phyloP scores from a whole-genome alignment of 2,888 invertebrate species.

The Melipona bicolor region DNA sequence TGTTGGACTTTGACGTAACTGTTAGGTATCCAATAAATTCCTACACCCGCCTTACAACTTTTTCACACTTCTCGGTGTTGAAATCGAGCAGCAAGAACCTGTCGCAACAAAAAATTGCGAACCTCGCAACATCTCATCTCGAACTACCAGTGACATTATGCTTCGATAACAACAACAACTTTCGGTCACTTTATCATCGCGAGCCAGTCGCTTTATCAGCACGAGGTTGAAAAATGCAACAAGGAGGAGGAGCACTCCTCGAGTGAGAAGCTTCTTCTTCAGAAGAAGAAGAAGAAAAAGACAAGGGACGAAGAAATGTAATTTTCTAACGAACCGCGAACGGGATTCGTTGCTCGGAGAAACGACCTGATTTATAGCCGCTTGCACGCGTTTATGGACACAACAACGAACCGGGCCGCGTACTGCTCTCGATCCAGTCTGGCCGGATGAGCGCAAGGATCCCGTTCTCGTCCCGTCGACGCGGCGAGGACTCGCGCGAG shows the following conservation, averaged over 20 bases:
- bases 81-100: not conserved
- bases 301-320: constrained; percentile 17
- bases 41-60: not conserved
- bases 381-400: constrained; percentile 59
- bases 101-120: not conserved
- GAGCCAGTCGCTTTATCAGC: not conserved
- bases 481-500: constrained; percentile 19
- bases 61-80: not conserved
- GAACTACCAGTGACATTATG: not conserved
- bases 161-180: not conserved
- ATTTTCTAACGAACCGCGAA: constrained; percentile 60
- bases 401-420: constrained; percentile 33
- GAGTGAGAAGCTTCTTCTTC: not conserved
- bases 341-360: constrained; percentile 49
- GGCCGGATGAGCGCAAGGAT: constrained; percentile 66
- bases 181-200: not conserved
- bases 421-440: constrained; percentile 60
- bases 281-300: not conserved
- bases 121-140: not conserved
- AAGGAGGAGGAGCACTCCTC: not conserved
- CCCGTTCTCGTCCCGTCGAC: constrained; percentile 18
- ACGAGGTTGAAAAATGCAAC: too few relatives aligned
- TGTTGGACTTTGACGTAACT: too few relatives aligned
- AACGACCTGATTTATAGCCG: constrained; percentile 58
- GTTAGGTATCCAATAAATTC: too few relatives aligned